Evolutionary conservation across 2,113 vertebrate species (phyloP).

Genomic region (Stegastes partitus): DNA sequence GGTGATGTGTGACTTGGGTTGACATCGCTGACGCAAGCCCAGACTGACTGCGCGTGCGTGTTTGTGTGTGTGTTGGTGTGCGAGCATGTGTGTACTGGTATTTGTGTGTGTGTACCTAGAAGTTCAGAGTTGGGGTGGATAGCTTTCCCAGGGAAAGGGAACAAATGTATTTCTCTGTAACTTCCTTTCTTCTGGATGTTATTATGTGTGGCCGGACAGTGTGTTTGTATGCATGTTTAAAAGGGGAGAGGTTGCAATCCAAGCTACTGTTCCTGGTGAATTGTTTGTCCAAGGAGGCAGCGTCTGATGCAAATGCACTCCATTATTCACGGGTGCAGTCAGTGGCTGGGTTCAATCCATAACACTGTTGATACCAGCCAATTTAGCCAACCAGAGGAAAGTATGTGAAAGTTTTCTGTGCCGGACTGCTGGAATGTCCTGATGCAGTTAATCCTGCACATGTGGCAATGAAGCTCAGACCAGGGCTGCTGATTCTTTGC

Average conservation of each 20-base stretch:
- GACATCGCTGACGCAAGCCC: slow-evolving; percentile 35
- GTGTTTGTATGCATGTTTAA: slow-evolving; percentile 9
- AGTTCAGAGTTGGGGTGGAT: slow-evolving; percentile 41
- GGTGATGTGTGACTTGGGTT: slow-evolving; percentile 30
- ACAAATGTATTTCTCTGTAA: slow-evolving; percentile 17
- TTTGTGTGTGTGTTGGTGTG: too few species aligned
- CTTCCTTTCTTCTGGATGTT: slow-evolving; percentile 2
- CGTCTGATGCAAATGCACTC: slow-evolving; percentile 29
- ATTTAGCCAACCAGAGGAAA: slow-evolving; percentile 49
- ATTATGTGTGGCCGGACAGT: background rate
- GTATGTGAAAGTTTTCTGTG: slow-evolving; percentile 26
- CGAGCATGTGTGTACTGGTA: slow-evolving; percentile 10
- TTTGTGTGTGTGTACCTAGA: background rate
- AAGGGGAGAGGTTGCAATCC: slow-evolving; percentile 42
- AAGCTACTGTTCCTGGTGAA: slow-evolving; percentile 28
- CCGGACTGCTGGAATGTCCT: slow-evolving; percentile 25
- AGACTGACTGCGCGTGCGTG: slow-evolving; percentile 15
- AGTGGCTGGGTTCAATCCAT: slow-evolving; percentile 24
- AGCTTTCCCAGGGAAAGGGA: slow-evolving; percentile 24
- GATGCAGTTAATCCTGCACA: slow-evolving; percentile 51
- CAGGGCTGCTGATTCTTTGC: slow-evolving; percentile 6
- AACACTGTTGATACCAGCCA: slow-evolving; percentile 8
- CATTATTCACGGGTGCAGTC: background rate
- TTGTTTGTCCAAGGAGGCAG: slow-evolving; percentile 56
- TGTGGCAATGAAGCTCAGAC: slow-evolving; percentile 45